phyloP scores from a whole-genome alignment of 1,140 invertebrate genomes.

The Nixonia krombeini region DNA sequence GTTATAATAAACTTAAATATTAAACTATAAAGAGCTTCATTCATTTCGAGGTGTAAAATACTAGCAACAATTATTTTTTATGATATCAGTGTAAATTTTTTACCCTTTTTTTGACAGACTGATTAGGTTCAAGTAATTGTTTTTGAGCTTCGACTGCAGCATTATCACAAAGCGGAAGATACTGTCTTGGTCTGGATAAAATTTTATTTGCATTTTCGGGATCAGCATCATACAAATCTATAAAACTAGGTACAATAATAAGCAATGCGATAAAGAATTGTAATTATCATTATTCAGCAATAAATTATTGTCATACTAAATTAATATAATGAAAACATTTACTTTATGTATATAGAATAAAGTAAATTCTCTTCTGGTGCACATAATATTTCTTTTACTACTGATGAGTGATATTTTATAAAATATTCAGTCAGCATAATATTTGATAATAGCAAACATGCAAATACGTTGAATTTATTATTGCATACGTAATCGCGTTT shows the following conservation, averaged over 20 bases:
- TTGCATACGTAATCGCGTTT: too few species aligned
- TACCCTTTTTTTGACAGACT: constrained; percentile 77
- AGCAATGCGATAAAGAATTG: not conserved
- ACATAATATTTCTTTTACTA: constrained; percentile 68
- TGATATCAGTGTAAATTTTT: constrained; percentile 72
- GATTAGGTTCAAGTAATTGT: constrained; percentile 67
- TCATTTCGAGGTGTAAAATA: too few species aligned
- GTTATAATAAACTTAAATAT: too few species aligned
- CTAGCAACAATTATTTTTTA: constrained; percentile 74
- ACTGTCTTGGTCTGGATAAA: constrained; percentile 71
- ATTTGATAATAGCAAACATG: too few species aligned
- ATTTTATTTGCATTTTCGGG: constrained; percentile 74
- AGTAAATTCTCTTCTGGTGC: constrained; percentile 55
- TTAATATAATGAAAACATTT: constrained; percentile 32
- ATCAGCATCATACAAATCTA: constrained; percentile 75
- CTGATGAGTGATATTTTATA: constrained; percentile 57
- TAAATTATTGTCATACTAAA: constrained; percentile 7
- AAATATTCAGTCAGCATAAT: constrained; percentile 63
- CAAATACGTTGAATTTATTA: too few species aligned
- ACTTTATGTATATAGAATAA: constrained; percentile 72
- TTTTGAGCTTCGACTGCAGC: constrained; percentile 76
- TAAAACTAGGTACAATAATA: constrained; percentile 71
- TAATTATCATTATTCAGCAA: not conserved
- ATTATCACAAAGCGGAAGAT: constrained; percentile 76
- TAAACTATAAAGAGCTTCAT: too few species aligned